Base-by-base conservation (phyloP, 2,113 vertebrate genomes). In the Oncorhynchus tshawytscha region DNA sequence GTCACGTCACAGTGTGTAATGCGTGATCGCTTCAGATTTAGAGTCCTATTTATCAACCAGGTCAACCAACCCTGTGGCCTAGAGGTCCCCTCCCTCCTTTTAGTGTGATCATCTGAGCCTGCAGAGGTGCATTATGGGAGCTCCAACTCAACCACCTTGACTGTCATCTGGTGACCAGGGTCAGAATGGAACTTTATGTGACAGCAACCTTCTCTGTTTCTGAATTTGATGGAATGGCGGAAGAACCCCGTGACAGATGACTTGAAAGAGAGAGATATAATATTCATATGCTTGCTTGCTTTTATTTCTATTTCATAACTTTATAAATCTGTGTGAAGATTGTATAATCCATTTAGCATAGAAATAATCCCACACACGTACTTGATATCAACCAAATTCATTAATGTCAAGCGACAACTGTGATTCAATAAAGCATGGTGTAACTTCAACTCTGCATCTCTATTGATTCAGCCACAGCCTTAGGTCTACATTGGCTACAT, bases 31-130 rank as follows among this genome's bases (percentile, higher is more conserved):
- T 78, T 85, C 71, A 67, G 64, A 81, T 88, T 73, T 65, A 73
- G 73, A 34, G n/a, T 78, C 27, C 81, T 6, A 74, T 77, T 87
- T 83, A 67, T 73, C 74, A 80, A 86, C 78, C 75, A 82, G 86
- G 85, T 84, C 89, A 86, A 72, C 65, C 1, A 13, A 54, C 9
- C 51, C 16, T 7, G 29, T 67, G 65, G 27, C 2, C 22, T 51
- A 51, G 49, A 51, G 49, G 49, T 16, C 11, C 49, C 15, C 49
- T 15, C 15, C 49, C 24, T 15, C 25, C 4, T 15, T 15, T 67
- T 29, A 25, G 12, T 18, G 15, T 67, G 54, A 57, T 57, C 13
- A 57, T 57, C 54, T 7, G 18, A n/a, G 18, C 59, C 20, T 62
- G 51, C 51, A 13, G 51, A 16, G 51, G 51, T 16, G 51, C 51